Evolutionary conservation across 2,113 vertebrate genomes (phyloP), one percentile per base, ranked within the genome.

Genomic region (Hemiprocne comata): DNA sequence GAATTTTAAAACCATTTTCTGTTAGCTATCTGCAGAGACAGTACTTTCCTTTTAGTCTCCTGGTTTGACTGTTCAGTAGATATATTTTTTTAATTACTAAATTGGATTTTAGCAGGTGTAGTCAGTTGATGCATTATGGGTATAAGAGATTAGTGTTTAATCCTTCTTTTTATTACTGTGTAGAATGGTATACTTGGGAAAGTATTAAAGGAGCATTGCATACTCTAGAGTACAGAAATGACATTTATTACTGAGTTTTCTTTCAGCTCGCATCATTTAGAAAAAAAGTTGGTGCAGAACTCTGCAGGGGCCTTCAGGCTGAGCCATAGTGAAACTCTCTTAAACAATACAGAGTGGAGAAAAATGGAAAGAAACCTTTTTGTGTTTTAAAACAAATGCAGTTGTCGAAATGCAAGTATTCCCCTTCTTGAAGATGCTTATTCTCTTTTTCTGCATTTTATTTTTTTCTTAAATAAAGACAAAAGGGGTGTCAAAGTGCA

Each of bases 401-500:
- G 72, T 94, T 93, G 46, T 91, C 3, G 4, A 92, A 93, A 87
- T 84, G n/a, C 5, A 93, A 97, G 88, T 61, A 65, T 92, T 51
- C 53, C 31, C 51, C 90, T 94, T 92, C 95, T 79, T 17, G 25
- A 81, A 96, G 96, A 97, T 88, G 71, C 94, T 97, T 97, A 96
- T 81, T 96, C 90, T 91, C 87, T 94, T 94, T 89, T 82, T 67
- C 82, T 87, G 85, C 96, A 67, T 98, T 98, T 98, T 97, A 97
- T 98, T 95, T 97, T 98, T 50, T 98, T 96, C 97, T 98, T 94
- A 94, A 96, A 96, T 93, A 97, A 97, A 98, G 97, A 98, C 97
- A 98, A 97, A 98, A 97, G 95, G 94, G 95, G 96, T 95, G 86
- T 98, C 96, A 95, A 97, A 98, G 97, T 95, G 97, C 96, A 98